phyloP scores from a whole-genome alignment of 2,113 vertebrate genomes.

The Xenus cinereus region DNA sequence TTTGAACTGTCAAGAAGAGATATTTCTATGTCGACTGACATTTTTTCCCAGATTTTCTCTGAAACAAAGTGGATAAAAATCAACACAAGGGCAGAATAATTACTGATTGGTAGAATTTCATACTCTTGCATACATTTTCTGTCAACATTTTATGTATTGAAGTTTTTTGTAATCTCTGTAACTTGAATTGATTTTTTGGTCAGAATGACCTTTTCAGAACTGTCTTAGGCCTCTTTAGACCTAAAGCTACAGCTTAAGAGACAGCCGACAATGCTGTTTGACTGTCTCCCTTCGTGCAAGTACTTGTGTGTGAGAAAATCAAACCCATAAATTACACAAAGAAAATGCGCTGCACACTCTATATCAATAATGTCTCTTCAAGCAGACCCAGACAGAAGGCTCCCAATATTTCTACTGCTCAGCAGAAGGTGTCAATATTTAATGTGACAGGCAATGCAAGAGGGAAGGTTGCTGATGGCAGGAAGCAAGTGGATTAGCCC shows the following conservation, averaged over 20 bases:
- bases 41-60: neutral
- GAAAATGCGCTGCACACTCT: neutral
- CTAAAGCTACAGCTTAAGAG: neutral
- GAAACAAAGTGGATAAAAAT: neutral
- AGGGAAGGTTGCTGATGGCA: neutral
- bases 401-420: neutral
- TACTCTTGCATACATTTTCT: neutral
- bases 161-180: neutral
- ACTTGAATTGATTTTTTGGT: neutral
- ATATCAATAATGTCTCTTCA: neutral
- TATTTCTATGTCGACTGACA: neutral
- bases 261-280: neutral
- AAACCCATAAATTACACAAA: neutral
- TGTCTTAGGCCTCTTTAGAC: neutral
- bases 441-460: neutral
- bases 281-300: neutral
- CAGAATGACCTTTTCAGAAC: neutral
- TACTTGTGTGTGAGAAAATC: neutral
- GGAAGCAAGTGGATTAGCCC: neutral
- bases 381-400: neutral
- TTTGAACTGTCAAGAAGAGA: neutral
- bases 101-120: neutral
- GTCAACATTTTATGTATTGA: neutral
- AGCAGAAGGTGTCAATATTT: neutral
- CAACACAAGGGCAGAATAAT: neutral